Evolutionary conservation across 2,113 vertebrate species (phyloP), one percentile per base, ranked within the genome.

Genomic region (Dermatemys mawii): DNA sequence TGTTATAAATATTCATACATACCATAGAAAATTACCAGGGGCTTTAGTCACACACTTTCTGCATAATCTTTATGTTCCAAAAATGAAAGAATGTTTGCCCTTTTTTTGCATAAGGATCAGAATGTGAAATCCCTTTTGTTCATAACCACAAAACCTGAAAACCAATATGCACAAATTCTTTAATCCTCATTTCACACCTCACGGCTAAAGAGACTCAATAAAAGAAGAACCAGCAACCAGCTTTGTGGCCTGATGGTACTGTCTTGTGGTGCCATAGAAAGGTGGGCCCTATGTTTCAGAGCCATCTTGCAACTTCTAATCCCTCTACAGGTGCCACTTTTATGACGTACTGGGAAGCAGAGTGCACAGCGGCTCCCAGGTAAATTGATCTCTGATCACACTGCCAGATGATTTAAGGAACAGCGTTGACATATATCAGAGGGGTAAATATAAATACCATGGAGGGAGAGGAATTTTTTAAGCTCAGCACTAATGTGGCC

Each of bases 1-100:
- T 97, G 96, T 96, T 97, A 98, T 98, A 98, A 98, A 98, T 98
- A 98, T 98, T 98, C 97, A 98, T 98, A 94, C 46, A 92, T 90
- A 93, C 96, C 97, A 98, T 79, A 98, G 97, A 98, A 97, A 97
- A 97, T 93, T 95, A 97, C 83, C 91, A 96, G 94, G 94, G 96
- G 93, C 96, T 97, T 98, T 97, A 98, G 98, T 98, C 97, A 96
- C 92, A 96, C 94, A 98, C 93, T 97, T 97, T 98, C 94, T 97
- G 97, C 98, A 98, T 98, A 97, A 97, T 96, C 97, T 97, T 98
- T 97, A 98, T 97, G 95, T 97, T 98, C 87, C 92, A 96, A 97
- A 97, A 98, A 97, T 95, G 94, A 97, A 97, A 98, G 91, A 97
- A 98, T 85, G 93, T 94, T 95, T 96, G 95, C 93, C 80, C n/a